A percentile compares a stretch with the other conserved stretches of the same genome.
These are phyloP conservation scores for Sarcophaga caerulescens DNA, from an alignment of 2,888 invertebrate species.

Conservation along the genomic window DNA sequence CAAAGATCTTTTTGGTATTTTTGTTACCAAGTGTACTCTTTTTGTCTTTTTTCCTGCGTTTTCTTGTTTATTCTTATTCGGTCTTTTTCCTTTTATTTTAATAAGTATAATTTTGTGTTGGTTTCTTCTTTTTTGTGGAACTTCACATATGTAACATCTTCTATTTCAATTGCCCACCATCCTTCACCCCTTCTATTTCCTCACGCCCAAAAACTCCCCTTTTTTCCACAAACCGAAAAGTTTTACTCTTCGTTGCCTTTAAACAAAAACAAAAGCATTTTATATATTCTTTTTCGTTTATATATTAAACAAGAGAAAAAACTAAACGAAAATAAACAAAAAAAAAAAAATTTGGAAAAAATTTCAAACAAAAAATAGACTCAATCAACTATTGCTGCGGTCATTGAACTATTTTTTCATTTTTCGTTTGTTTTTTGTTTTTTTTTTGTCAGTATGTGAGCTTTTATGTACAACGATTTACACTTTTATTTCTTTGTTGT, in stretches of 20 bases:
- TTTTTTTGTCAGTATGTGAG: constrained; percentile 47
- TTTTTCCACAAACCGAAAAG: neutral
- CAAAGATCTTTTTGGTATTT: neutral
- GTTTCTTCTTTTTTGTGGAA: constrained; percentile 5
- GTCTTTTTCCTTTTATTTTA: neutral
- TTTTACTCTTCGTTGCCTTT: constrained; percentile 16
- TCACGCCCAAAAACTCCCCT: constrained; percentile 1
- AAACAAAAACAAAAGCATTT: constrained; percentile 33
- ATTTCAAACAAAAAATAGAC: constrained; percentile 55
- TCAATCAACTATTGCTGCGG: constrained; percentile 48
- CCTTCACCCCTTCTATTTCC: neutral
- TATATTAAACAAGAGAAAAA: constrained; percentile 44
- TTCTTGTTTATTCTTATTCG: neutral
- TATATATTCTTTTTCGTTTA: constrained; percentile 49
- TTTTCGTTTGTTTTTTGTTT: constrained; percentile 20
- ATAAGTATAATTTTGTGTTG: neutral
- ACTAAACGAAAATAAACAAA: neutral
- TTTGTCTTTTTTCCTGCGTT: neutral
- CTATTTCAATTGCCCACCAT: neutral
- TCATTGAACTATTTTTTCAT: constrained; percentile 59
- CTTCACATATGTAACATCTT: constrained; percentile 24
- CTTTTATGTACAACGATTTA: constrained; percentile 61
- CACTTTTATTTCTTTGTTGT: constrained; percentile 48
- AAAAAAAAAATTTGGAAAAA: constrained; percentile 25
- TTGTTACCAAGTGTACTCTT: constrained; percentile 48